phyloP scores from a whole-genome alignment of 2,113 vertebrate genomes.

The Sinocyclocheilus maitianheensis region DNA sequence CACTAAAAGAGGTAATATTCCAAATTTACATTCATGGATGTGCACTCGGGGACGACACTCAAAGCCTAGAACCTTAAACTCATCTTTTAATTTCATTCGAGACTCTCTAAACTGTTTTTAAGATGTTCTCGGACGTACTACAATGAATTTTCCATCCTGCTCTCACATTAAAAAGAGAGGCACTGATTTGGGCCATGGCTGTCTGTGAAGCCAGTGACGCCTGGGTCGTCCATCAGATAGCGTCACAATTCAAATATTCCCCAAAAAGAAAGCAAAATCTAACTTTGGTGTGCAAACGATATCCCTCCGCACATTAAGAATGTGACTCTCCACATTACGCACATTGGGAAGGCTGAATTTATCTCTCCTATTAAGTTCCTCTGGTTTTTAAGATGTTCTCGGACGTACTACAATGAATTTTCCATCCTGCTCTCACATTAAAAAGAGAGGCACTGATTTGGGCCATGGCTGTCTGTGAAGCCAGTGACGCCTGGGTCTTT shows the following conservation, averaged over 20 bases:
- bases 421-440: slow-evolving; percentile 18
- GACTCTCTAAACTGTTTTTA: slow-evolving; percentile 33
- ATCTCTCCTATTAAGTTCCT: slow-evolving; percentile 3
- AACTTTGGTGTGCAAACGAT: slow-evolving; percentile 53
- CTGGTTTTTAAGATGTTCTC: slow-evolving; percentile 20
- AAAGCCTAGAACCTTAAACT: slow-evolving; percentile 31
- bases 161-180: slow-evolving; percentile 4
- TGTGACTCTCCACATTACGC: slow-evolving; percentile 21
- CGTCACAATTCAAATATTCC: neutral
- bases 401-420: neutral
- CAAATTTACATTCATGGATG: neutral
- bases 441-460: slow-evolving; percentile 7
- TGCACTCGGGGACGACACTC: neutral
- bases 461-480: neutral
- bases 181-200: neutral
- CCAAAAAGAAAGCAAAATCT: slow-evolving; percentile 19
- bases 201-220: neutral
- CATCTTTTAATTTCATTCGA: slow-evolving; percentile 35
- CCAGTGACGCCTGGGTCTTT: slow-evolving; percentile 13
- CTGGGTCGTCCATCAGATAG: too few species aligned
- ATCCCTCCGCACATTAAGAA: slow-evolving; percentile 29
- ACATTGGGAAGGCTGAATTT: slow-evolving; percentile 12
- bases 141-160: slow-evolving; percentile 17
- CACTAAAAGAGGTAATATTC: slow-evolving; percentile 26
- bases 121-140: neutral